Evolutionary conservation across 2,797 vertebrate species (phyloP).

Genomic region (Borostomias antarcticus): DNA sequence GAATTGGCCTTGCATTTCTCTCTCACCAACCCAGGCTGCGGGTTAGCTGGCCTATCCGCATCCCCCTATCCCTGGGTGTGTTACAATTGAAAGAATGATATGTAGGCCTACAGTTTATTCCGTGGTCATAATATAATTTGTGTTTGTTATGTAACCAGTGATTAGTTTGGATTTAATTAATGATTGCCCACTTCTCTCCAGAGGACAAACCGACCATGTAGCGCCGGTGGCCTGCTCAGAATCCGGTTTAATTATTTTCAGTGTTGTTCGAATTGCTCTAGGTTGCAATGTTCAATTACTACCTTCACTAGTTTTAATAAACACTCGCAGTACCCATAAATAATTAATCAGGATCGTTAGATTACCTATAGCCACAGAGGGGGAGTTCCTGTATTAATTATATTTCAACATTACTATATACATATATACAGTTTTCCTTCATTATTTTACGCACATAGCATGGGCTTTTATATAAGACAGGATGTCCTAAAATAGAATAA

Average conservation of each 20-base stretch:
- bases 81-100: constrained; percentile 7
- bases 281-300: constrained; percentile 81
- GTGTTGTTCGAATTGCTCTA: constrained; percentile 83
- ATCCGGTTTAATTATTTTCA: constrained; percentile 91
- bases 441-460: too few species aligned
- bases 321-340: constrained; percentile 41
- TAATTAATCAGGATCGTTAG: constrained; percentile 2
- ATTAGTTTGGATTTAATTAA: constrained; percentile 92
- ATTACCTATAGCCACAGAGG: too few species aligned
- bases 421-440: too few species aligned
- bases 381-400: too few species aligned
- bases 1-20: neutral
- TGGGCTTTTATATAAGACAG: too few species aligned
- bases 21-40: neutral
- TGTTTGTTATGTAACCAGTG: constrained; percentile 84
- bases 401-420: too few species aligned
- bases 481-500: too few species aligned
- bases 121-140: constrained; percentile 66
- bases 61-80: neutral
- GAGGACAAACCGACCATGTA: constrained; percentile 74
- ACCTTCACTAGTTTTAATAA: constrained; percentile 81
- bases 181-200: constrained; percentile 81
- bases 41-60: neutral
- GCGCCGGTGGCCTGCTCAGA: constrained; percentile 82
- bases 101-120: neutral